A percentile compares a stretch with the other conserved stretches of the same genome.
These are phyloP conservation scores for Lasioglossum marginatum DNA, from an alignment of 2,888 invertebrate genomes.

Conservation along the genomic window DNA sequence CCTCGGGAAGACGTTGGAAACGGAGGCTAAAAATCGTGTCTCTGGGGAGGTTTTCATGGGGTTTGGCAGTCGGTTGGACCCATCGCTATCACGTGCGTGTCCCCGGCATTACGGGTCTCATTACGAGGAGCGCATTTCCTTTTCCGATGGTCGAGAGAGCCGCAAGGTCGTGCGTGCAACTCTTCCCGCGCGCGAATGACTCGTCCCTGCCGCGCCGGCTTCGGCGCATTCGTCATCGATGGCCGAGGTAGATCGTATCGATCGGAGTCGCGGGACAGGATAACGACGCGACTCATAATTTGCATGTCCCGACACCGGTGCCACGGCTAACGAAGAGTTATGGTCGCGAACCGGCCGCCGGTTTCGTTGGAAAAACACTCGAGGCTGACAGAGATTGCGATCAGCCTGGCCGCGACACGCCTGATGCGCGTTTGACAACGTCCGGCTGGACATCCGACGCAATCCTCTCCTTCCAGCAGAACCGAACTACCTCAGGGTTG, in stretches of 20 bases:
- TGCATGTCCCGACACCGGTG: constrained; percentile 65
- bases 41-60: background rate
- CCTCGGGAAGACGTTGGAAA: background rate
- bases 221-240: constrained; percentile 59
- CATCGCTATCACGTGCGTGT: constrained; percentile 42
- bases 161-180: constrained; percentile 61
- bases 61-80: background rate
- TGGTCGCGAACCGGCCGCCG: constrained; percentile 40
- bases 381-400: constrained; percentile 53
- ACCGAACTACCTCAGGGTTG: background rate
- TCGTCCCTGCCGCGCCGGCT: constrained; percentile 32
- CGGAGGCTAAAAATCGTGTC: background rate
- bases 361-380: constrained; percentile 49
- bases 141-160: constrained; percentile 56
- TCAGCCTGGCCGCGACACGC: constrained; percentile 31
- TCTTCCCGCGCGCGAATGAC: constrained; percentile 40
- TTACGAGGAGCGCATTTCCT: constrained; percentile 72
- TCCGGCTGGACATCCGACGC: constrained; percentile 15
- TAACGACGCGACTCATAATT: constrained; percentile 67
- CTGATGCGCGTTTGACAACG: constrained; percentile 13
- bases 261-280: constrained; percentile 51
- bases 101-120: constrained; percentile 72
- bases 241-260: constrained; percentile 62
- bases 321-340: constrained; percentile 68
- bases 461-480: background rate